These are phyloP conservation scores for Lasioglossum calceatum DNA, from an alignment of 2,888 invertebrate genomes.

Conservation along the genomic window DNA sequence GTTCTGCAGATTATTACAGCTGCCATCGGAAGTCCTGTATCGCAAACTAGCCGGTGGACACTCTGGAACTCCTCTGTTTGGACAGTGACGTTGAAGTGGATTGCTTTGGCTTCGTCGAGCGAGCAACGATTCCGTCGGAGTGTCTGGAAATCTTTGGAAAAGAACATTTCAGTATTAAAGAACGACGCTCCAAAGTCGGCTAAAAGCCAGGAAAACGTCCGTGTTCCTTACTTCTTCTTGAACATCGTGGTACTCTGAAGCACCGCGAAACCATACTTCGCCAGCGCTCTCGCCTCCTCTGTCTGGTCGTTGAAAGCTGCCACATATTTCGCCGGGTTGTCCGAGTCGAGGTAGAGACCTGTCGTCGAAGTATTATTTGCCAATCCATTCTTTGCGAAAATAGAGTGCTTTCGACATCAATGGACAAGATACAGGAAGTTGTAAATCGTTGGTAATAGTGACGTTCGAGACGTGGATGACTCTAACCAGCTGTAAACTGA, in stretches of 20 bases:
- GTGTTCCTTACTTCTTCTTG: constrained; percentile 85
- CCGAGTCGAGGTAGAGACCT: constrained; percentile 88
- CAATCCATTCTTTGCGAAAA: neutral
- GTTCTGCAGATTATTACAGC: constrained; percentile 93
- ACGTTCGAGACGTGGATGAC: neutral
- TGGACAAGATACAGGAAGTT: neutral
- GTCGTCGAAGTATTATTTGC: neutral
- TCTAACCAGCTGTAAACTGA: neutral
- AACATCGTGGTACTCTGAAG: constrained; percentile 88
- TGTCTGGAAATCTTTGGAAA: constrained; percentile 71
- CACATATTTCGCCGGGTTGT: constrained; percentile 89
- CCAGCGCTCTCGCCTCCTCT: constrained; percentile 87
- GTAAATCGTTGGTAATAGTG: neutral
- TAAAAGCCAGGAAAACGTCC: neutral
- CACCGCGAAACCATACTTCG: constrained; percentile 89
- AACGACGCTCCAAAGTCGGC: neutral
- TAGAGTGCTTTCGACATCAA: neutral
- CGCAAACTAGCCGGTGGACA: constrained; percentile 88
- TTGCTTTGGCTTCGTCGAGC: constrained; percentile 78
- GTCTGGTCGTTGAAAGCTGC: constrained; percentile 90
- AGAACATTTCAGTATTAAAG: neutral
- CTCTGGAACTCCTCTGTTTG: constrained; percentile 88
- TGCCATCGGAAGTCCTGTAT: constrained; percentile 94
- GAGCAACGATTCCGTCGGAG: constrained; percentile 70
- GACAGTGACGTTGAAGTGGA: constrained; percentile 88